Evolutionary conservation across 2,113 vertebrate genomes (phyloP).

Genomic region (Pseudopodoces humilis): DNA sequence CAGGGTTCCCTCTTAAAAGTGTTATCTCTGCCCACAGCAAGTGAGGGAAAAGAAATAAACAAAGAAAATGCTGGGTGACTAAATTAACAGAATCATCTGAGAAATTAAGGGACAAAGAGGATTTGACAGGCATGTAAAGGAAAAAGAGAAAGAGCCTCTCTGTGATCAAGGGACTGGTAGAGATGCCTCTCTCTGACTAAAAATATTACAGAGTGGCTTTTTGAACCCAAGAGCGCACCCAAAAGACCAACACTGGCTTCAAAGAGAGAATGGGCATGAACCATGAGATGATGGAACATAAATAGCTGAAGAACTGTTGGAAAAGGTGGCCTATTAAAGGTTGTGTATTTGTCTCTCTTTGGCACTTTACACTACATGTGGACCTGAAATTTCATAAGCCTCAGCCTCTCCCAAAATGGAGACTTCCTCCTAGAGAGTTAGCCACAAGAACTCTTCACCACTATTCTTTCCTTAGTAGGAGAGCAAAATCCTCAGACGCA

Average conservation of each 20-base stretch:
- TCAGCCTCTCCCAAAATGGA: not conserved
- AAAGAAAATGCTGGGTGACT: not conserved
- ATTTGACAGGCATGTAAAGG: not conserved
- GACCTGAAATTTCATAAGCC: not conserved
- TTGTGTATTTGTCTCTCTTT: not conserved
- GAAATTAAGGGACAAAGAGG: not conserved
- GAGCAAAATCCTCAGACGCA: not conserved
- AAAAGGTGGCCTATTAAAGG: not conserved
- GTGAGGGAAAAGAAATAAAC: not conserved
- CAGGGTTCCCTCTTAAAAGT: not conserved
- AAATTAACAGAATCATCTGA: not conserved
- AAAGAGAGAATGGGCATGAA: not conserved
- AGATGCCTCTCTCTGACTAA: not conserved
- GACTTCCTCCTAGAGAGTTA: not conserved
- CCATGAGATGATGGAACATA: not conserved
- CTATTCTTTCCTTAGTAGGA: not conserved
- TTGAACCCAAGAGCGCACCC: not conserved
- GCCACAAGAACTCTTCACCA: not conserved
- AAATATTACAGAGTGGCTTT: not conserved
- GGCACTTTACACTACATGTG: not conserved
- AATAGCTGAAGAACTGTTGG: not conserved
- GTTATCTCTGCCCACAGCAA: not conserved
- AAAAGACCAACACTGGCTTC: not conserved
- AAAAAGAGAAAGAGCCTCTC: not conserved
- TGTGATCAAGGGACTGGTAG: not conserved